These are phyloP conservation scores for Lasiurus cinereus DNA, from an alignment of 2,113 vertebrate genomes.

Conservation along the genomic window DNA sequence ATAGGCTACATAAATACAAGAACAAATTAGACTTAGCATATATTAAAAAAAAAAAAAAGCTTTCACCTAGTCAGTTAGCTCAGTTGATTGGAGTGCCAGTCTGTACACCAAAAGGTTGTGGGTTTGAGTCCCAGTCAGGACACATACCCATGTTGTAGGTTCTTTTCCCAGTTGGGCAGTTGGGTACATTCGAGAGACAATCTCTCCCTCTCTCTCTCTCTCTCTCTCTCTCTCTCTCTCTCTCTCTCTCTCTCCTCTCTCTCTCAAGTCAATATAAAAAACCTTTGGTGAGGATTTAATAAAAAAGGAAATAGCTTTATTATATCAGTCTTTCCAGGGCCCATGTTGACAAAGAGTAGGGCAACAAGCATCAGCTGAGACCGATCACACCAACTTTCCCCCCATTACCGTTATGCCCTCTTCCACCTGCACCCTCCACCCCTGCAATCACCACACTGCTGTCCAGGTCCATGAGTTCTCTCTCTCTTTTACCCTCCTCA, in stretches of 20 bases:
- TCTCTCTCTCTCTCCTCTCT: too few relatives aligned
- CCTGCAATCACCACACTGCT: too few relatives aligned
- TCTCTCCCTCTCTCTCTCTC: neutral
- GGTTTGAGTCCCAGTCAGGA: too few relatives aligned
- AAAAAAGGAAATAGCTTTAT: constrained; percentile 9
- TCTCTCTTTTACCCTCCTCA: too few relatives aligned
- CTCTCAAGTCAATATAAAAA: neutral
- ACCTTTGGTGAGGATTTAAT: neutral
- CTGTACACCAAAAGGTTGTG: too few relatives aligned
- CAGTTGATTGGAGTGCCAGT: neutral
- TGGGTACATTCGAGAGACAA: neutral
- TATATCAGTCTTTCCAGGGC: constrained; percentile 50
- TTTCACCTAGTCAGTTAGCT: neutral
- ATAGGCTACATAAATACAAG: neutral
- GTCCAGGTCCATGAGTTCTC: too few relatives aligned
- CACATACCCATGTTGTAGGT: neutral
- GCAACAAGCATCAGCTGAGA: constrained; percentile 60
- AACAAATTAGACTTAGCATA: neutral
- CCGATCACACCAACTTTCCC: neutral
- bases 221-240: neutral
- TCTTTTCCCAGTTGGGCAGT: neutral
- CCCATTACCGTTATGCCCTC: neutral
- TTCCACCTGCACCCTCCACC: too few relatives aligned
- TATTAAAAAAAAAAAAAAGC: neutral
- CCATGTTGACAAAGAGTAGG: constrained; percentile 24